Percentiles rank a stretch among this genome's conserved stretches.
phyloP scores from a whole-genome alignment of 2,113 vertebrate species.

The Acanthochromis polyacanthus region DNA sequence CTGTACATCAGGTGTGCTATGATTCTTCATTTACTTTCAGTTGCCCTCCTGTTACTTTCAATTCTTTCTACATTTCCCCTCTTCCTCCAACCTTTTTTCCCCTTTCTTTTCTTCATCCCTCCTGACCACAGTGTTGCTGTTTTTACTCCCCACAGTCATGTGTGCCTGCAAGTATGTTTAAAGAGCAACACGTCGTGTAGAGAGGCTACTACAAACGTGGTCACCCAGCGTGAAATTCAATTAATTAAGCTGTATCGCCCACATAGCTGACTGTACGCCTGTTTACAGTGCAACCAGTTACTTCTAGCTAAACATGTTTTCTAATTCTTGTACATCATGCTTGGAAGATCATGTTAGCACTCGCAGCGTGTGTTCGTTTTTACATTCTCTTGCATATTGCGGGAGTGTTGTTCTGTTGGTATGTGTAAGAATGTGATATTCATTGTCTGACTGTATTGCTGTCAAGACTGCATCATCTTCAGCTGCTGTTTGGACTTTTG shows the following conservation, averaged over 20 bases:
- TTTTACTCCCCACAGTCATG: conserved; percentile 17
- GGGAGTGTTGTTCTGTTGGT: neutral
- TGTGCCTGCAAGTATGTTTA: conserved; percentile 31
- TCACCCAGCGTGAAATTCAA: conserved; percentile 71
- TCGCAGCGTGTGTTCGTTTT: conserved; percentile 40
- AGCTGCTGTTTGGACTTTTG: conserved; percentile 2
- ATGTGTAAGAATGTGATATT: conserved; percentile 53
- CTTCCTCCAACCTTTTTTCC: neutral
- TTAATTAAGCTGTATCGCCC: conserved; percentile 64
- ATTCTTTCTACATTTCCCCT: neutral
- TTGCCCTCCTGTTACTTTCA: neutral
- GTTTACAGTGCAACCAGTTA: conserved; percentile 38
- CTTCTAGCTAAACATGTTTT: conserved; percentile 62
- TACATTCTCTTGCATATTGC: conserved; percentile 11
- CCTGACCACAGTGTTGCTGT: neutral
- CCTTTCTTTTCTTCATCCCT: neutral
- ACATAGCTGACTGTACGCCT: conserved; percentile 23
- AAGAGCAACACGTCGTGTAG: conserved; percentile 25
- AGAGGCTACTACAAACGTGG: conserved; percentile 43
- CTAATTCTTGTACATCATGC: conserved; percentile 63
- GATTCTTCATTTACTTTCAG: neutral
- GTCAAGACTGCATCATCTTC: conserved; percentile 21
- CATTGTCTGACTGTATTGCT: conserved; percentile 32
- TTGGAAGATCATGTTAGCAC: conserved; percentile 56
- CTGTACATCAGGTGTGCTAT: neutral